Percentiles rank a stretch among this genome's conserved stretches.
Evolutionary conservation across 2,113 vertebrate species (phyloP).

Genomic region (Heteronetta atricapilla): DNA sequence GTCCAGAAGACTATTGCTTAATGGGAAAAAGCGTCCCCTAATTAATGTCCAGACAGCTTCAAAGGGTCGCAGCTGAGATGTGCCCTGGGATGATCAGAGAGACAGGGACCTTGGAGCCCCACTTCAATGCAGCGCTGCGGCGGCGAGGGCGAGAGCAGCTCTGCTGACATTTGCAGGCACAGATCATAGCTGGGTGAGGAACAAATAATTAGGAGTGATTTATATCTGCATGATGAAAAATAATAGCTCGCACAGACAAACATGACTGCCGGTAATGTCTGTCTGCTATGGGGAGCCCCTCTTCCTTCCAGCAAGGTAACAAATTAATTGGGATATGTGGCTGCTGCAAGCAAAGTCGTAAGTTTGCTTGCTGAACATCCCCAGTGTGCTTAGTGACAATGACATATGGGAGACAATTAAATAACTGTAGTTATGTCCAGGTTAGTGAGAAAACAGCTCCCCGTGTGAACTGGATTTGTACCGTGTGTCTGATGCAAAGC

Average conservation of each 20-base stretch:
- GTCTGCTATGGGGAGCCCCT: background rate
- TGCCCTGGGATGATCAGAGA: background rate
- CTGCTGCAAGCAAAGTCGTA: background rate
- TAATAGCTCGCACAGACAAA: background rate
- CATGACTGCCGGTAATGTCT: background rate
- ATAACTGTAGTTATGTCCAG: background rate
- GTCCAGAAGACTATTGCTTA: background rate
- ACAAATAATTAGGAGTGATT: background rate
- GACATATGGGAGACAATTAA: conserved; percentile 47
- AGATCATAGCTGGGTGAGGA: background rate
- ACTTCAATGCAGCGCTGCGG: fast-evolving
- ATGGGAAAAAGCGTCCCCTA: background rate
- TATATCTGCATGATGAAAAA: background rate
- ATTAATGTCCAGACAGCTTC: background rate
- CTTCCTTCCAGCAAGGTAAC: background rate
- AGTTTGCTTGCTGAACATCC: conserved; percentile 5
- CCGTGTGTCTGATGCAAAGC: background rate
- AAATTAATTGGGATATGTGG: background rate
- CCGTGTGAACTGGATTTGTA: background rate
- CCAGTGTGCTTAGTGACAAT: conserved; percentile 8
- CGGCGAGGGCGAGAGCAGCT: background rate
- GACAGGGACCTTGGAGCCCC: background rate
- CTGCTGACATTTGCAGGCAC: background rate
- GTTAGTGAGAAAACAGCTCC: background rate
- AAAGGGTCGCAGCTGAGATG: background rate